Evolutionary conservation across 1,140 invertebrate genomes (phyloP), one percentile per base, ranked within the genome.

Genomic region (Euglossa dilemma): DNA sequence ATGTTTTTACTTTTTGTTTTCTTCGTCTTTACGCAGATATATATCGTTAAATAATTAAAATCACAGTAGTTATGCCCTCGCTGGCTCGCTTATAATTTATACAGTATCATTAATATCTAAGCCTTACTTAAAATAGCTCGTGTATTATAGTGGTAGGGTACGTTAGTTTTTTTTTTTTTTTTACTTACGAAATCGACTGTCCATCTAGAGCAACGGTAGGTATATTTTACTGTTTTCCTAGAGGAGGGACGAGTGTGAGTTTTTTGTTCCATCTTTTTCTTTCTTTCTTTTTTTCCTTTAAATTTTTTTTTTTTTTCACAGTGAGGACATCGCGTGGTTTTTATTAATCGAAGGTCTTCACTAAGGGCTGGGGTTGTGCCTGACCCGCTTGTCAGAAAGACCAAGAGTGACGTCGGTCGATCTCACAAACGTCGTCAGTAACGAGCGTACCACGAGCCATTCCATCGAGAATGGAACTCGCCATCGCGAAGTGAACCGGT

Each of bases 11-110:
- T 87, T 90, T 89, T 88, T 86, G 82, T 89, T 85, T 89, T 86
- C 85, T 84, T 86, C 66, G 54, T 86, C 56, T 85, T 89, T 89
- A 93, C 93, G 91, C 90, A 92, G 72, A 76, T 93, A 94, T 91
- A 84, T 92, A 93, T 93, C 92, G 91, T 94, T 94, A 94, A 94
- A 94, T 94, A 94, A 94, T 94, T 94, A 94, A 94, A 94, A 94
- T 94, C 93, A 94, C 94, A 94, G 94, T 94, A 94, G 93, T 94
- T 93, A 94, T 94, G 94, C 93, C 93, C 91, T 94, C 90, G 91
- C 92, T 92, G 94, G 94, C 93, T 92, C 90, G 88, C 93, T 93
- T 93, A 94, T 89, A 93, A 93, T 94, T 91, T 93, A 93, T 91
- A 93, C 91, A 93, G 85, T 93, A 82, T 82, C 85, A 67, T 92